A percentile compares a stretch with the other conserved stretches of the same genome.
phyloP scores from a whole-genome alignment of 1,140 invertebrate genomes.

The Galleria mellonella region DNA sequence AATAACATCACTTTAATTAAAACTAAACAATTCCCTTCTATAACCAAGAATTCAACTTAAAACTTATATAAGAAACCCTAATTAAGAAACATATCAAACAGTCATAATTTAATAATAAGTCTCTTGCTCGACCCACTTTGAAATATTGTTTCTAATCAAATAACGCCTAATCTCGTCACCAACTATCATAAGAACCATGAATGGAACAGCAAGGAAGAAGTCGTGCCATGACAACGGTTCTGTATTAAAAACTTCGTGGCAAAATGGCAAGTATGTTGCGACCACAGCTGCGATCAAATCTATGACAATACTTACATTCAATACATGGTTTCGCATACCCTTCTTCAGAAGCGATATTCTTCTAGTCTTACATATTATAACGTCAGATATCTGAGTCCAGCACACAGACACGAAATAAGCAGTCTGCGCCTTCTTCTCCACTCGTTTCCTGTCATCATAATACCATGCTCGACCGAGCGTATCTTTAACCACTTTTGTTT shows the following conservation, averaged over 20 bases:
- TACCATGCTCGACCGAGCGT: conserved; percentile 89
- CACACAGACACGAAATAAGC: conserved; percentile 88
- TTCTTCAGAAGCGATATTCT: conserved; percentile 85
- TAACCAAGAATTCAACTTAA: too few relatives aligned
- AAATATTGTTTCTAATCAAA: conserved; percentile 82
- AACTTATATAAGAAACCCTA: too few relatives aligned
- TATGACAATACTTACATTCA: conserved; percentile 83
- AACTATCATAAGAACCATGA: conserved; percentile 82
- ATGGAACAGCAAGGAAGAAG: conserved; percentile 85
- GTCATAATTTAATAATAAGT: conserved; percentile 81
- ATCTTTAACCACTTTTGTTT: conserved; percentile 82
- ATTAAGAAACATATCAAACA: too few relatives aligned
- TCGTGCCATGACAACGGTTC: conserved; percentile 76
- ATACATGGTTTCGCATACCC: conserved; percentile 83
- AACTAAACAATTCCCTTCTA: too few relatives aligned
- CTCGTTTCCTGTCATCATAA: conserved; percentile 77
- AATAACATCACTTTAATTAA: too few relatives aligned
- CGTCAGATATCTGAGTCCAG: conserved; percentile 86
- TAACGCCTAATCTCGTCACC: conserved; percentile 85
- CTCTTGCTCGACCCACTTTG: conserved; percentile 86
- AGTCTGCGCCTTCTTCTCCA: conserved; percentile 87
- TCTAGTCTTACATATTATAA: conserved; percentile 88
- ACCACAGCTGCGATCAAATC: conserved; percentile 79
- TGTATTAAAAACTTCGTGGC: conserved; percentile 77
- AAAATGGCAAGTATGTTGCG: conserved; percentile 81